Base-by-base conservation (phyloP, 2,797 vertebrate genomes). In the Notamacropus eugenii region DNA sequence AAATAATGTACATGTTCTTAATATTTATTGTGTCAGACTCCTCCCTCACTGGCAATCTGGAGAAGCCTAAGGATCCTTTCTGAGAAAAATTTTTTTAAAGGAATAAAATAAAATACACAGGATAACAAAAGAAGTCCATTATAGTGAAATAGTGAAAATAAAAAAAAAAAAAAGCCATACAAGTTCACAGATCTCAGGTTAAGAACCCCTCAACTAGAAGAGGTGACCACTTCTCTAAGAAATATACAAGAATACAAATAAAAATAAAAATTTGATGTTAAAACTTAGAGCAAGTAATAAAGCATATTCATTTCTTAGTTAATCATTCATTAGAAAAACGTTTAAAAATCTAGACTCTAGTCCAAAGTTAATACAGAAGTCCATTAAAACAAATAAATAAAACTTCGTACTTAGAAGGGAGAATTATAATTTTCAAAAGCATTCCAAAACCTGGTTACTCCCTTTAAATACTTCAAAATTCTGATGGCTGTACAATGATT, bases 401-500 rank as follows among this genome's bases (percentile, higher is more conserved):
- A 57, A 57, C 90, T 96, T 93, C 87, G 90, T 0, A 59, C 16
- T 96, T 93, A 96, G 90, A 94, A 93, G 57, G 96, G 8, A 96
- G 13, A 55, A 96, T 40, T 52, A 46, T 93, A 57, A 93, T 55
- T 90, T 54, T 29, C 46, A 93, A 59, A 94, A 97, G 29, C 14
- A 82, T 1, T 4, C 9, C 34, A 59, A 55, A 55, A 87, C 93
- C 87, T 95, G 13, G 29, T 87, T 93, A 95, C 55, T 93, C 62
- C 94, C 56, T 92, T 55, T 67, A 93, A 67, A 82, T 92, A 93
- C 90, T 93, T 57, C 24, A 95, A 10, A 29, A 29, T 93, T 90
- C 4, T 93, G 67, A 40, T 22, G 19, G n/a, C 16, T 74, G 1
- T 40, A 40, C 6, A 74, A 0, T 22, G 19, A 74, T 40, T 31